Percentiles rank a stretch among this genome's conserved stretches.
These are phyloP conservation scores for Heterocephalus glaber DNA, from an alignment of 2,113 vertebrate species.

Conservation along the genomic window DNA sequence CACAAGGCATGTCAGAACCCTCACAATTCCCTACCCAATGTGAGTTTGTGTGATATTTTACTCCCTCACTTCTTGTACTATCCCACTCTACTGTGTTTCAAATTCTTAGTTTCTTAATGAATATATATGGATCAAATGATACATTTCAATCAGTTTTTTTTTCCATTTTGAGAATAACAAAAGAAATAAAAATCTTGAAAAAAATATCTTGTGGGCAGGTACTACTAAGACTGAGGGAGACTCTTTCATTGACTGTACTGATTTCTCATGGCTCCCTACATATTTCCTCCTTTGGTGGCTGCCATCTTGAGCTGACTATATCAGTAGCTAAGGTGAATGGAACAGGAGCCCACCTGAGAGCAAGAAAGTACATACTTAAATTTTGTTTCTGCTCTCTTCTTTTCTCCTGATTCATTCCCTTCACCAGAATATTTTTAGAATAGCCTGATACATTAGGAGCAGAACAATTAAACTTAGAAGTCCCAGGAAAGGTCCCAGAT, in stretches of 20 bases:
- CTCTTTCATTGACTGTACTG: neutral
- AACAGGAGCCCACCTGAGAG: neutral
- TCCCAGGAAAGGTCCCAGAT: neutral
- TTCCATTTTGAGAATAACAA: neutral
- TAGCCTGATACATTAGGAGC: neutral
- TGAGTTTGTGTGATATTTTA: neutral
- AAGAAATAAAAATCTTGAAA: slow-evolving; percentile 1
- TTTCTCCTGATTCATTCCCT: neutral
- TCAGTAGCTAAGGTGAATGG: neutral
- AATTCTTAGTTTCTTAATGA: neutral
- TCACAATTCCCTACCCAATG: neutral
- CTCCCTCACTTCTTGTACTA: no score
- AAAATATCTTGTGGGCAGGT: neutral
- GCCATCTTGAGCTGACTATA: neutral
- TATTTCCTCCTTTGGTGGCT: neutral
- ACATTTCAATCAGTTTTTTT: neutral
- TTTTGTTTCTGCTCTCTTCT: neutral
- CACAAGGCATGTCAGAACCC: neutral
- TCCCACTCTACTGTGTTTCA: neutral
- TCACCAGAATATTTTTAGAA: neutral
- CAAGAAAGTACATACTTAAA: neutral
- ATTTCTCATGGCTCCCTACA: neutral
- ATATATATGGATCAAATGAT: neutral
- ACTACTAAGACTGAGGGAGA: neutral
- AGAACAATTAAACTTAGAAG: neutral